Base-by-base conservation (phyloP, 2,113 vertebrate species). In the Euleptes europaea region DNA sequence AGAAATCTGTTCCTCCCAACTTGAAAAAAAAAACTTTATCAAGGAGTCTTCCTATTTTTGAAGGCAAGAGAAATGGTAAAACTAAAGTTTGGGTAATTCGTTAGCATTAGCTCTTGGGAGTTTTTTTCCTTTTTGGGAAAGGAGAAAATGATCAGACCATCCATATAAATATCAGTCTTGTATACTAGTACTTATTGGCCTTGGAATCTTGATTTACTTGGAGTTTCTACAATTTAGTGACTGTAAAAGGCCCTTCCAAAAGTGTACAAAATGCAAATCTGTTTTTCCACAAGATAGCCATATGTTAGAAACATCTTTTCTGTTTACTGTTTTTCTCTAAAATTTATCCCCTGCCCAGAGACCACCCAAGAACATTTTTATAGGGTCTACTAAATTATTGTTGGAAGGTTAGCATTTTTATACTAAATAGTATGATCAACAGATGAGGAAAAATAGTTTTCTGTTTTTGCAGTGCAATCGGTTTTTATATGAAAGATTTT, bases 71-170 rank as follows among this genome's bases (percentile, higher is more conserved):
- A 66, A 79, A n/a, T 3, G 19, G 17, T 66, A 44, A 44, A 44
- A 79, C 26, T 15, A 42, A 11, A 21, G 13, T 72, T 76, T 83
- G 33, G 28, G 84, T 86, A 84, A 44, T 89, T 17, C 70, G 15
- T n/a, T 76, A 80, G 89, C 54, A 8, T 84, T 89, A 38, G 72
- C 60, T 93, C 83, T 28, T 31, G 40, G 13, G 67, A 42, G 31
- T 84, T 67, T 57, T 70, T n/a, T n/a, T n/a, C n/a, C n/a, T 47
- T 83, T 82, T 15, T 47, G 57, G 67, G 0, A 0, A 0, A 79
- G 38, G 71, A 4, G 40, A 80, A 35, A 38, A 54, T 1, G 19
- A 78, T 88, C 69, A 7, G 49, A 1, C 0, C 38, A 75, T 5
- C 3, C 2, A 17, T 76, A 0, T 78, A 42, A 86, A 84, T 51